Evolutionary conservation across 2,888 invertebrate species (phyloP), one percentile per base, ranked within the genome.

Genomic region (Chloroclysta siterata): DNA sequence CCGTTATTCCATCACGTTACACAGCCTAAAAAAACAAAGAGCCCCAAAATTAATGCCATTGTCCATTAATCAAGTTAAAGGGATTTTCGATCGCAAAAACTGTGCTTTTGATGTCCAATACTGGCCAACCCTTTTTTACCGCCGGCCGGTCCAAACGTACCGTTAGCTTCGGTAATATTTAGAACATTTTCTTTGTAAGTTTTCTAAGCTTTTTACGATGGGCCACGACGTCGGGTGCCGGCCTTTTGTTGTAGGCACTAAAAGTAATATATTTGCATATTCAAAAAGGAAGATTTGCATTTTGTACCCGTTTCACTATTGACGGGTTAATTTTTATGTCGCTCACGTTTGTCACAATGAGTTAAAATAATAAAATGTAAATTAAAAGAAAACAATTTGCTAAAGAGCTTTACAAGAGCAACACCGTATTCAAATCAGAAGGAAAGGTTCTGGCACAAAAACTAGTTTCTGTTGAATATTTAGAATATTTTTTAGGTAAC

Each of bases 61-160:
- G 88, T 89, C 76, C 82, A 86, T 87, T 88, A 90, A 90, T 90
- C 85, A 87, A 85, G 80, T 81, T 87, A 89, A 89, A 88, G 80
- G 86, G 86, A 86, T 87, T 88, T 82, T 66, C 68, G 74, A 68
- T 79, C 65, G 85, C 88, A 88, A 87, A 89, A 88, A 85, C 78
- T 76, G 65, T 72, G 69, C 79, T 78, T 83, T 84, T 81, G 79
- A 79, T 75, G 75, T 70, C 62, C 72, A 53, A 53, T 14, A 60
- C 64, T 65, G 57, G 50, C 6, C 61, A 89, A 89, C 89, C 89
- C 89, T 89, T 90, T 90, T 90, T 90, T 88, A 83, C 77, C 65
- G 65, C 51, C 71, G 63, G 69, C 66, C 71, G 70, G 73, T 64
- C 69, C 53, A 61, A 39, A 67, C 63, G 75, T 82, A 81, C 90